Percentiles rank a stretch among this genome's conserved stretches.
phyloP scores from a whole-genome alignment of 2,113 vertebrate species.

The Atherinomorus stipes region DNA sequence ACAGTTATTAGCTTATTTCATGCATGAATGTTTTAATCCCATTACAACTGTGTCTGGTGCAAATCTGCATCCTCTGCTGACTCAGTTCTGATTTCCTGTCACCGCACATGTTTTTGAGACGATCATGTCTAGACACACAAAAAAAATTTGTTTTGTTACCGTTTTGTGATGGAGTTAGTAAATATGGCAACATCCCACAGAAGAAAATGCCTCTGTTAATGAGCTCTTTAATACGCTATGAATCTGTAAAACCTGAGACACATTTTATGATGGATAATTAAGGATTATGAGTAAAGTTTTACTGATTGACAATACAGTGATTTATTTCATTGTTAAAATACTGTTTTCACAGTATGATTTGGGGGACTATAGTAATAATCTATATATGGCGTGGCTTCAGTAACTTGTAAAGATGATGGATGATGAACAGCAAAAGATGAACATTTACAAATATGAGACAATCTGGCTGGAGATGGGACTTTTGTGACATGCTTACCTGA shows the following conservation, averaged over 20 bases:
- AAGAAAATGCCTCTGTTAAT: slow-evolving; percentile 41
- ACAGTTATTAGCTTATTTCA: slow-evolving; percentile 51
- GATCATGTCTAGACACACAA: slow-evolving; percentile 55
- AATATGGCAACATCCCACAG: slow-evolving; percentile 47
- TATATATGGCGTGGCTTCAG: slow-evolving; percentile 15
- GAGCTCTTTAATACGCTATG: slow-evolving; percentile 48
- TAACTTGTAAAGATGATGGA: slow-evolving; percentile 28
- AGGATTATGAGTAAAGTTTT: background rate
- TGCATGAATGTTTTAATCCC: slow-evolving; percentile 43
- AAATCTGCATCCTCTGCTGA: slow-evolving; percentile 50
- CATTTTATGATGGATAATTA: background rate
- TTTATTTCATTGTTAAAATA: background rate
- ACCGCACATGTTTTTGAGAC: slow-evolving; percentile 50
- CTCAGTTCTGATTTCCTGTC: slow-evolving; percentile 57
- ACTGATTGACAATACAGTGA: background rate
- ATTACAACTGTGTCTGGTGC: slow-evolving; percentile 50
- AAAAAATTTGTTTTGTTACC: slow-evolving; percentile 26
- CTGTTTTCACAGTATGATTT: slow-evolving; percentile 7
- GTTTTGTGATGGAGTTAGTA: slow-evolving; percentile 33
- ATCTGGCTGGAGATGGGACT: too few relatives aligned
- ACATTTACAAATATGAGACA: slow-evolving; percentile 26
- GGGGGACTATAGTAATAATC: background rate
- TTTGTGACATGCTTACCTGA: too few relatives aligned
- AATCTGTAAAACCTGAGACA: slow-evolving; percentile 24
- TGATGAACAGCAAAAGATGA: slow-evolving; percentile 17